Base-by-base conservation (phyloP, 1,140 invertebrate species). In the Acromyrmex charruanus region DNA sequence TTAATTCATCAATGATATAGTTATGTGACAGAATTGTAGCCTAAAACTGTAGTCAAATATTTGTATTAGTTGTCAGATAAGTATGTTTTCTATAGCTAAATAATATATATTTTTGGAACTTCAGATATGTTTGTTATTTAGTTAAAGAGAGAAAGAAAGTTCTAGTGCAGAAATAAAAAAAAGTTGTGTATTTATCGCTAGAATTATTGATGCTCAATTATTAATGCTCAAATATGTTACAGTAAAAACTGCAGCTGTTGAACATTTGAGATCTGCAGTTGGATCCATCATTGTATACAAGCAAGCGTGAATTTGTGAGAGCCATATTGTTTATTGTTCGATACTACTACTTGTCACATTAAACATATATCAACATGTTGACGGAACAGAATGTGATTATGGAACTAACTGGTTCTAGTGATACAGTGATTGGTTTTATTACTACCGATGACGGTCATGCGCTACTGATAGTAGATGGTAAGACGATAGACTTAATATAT, bases 391-490 rank as follows among this genome's bases (percentile, higher is more conserved):
- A 68, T 31, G 44, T 79, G 31, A 44, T 89, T 58, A 66, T 88
- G 51, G 92, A 92, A 9, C 77, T 91, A 44, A 31, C 89, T 0
- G 81, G 77, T 1, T 44, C 80, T 9, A 66, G 69, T 3, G 92
- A 92, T 18, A 69, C 90, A 31, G 35, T 94, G 9, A 86, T 94
- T 61, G 90, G 93, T 87, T 90, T 94, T 74, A 90, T 94, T 51
- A 90, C 94, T 12, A 89, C 93, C 1, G 93, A 94, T 10, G 93
- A 94, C 80, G 93, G 94, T 25, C 85, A 89, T 53, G 91, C 94
- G 0, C 74, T 94, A 5, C 61, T 94, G 9, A 91, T 92, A 77
- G 88, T 94, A 7, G 87, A 91, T 75, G 92, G 94, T 94, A 80
- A 88, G 80, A 51, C 10, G 31, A 21, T 71, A 16, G 3, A 28